Conservation (phyloP, 2,797 vertebrate genomes). For the Streptopelia turtur region DNA sequence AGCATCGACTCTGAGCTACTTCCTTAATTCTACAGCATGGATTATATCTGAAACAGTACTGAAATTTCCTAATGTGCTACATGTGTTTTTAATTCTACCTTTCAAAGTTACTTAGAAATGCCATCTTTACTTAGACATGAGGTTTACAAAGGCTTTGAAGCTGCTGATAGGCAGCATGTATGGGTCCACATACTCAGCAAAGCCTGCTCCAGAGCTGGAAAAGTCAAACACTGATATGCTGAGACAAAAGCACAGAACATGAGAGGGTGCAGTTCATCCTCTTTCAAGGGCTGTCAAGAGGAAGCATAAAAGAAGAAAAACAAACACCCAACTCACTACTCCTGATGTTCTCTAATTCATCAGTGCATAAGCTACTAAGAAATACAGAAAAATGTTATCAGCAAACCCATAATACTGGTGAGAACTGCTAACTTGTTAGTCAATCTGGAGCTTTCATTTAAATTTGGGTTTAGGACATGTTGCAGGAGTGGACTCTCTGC, state of each 20-base stretch:
- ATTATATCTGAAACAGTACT: background rate
- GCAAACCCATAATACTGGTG: background rate
- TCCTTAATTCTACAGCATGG: background rate
- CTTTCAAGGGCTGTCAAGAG: background rate
- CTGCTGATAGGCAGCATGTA: background rate
- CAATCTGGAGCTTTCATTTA: constrained; percentile 12
- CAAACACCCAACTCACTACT: background rate
- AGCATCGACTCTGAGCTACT: background rate
- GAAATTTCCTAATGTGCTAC: background rate
- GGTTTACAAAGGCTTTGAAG: constrained; percentile 14
- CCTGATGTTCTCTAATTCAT: background rate
- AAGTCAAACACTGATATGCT: background rate
- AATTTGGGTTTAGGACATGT: background rate
- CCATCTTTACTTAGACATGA: constrained; percentile 6
- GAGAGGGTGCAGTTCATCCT: background rate
- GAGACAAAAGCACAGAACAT: background rate
- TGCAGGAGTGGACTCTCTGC: background rate
- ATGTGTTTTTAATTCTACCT: constrained; percentile 17
- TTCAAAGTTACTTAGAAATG: constrained; percentile 32
- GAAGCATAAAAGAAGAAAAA: background rate
- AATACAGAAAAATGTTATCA: background rate
- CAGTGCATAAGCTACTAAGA: background rate
- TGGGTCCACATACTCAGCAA: background rate
- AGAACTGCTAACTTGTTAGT: constrained; percentile 36
- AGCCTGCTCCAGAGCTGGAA: background rate